Conservation (phyloP, 2,888 invertebrate genomes). For the Macaria liturata region DNA sequence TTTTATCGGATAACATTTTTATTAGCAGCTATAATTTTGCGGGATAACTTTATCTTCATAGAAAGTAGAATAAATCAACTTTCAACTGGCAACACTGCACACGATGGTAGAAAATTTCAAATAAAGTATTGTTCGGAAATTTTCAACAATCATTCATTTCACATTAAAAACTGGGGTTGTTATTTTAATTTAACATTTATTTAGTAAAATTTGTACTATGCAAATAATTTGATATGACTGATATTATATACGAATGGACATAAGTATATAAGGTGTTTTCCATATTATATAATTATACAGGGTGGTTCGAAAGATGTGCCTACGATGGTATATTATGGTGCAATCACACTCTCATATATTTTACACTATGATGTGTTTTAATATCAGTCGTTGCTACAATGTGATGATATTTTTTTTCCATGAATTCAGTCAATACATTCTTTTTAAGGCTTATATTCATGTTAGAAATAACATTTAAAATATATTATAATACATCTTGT, state of each 20-base stretch:
- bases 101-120: conserved; percentile 21
- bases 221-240: conserved; percentile 59
- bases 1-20: conserved; percentile 60
- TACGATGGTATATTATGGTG: conserved; percentile 26
- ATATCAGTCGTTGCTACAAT: conserved; percentile 33
- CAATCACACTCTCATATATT: conserved; percentile 23
- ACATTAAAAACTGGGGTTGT: conserved; percentile 8
- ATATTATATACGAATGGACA: conserved; percentile 44
- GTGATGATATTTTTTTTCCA: conserved; percentile 30
- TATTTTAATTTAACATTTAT: conserved; percentile 21
- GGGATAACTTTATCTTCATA: conserved; percentile 44
- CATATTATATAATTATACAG: no score
- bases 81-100: conserved; percentile 52
- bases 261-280: not conserved
- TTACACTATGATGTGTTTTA: conserved; percentile 22
- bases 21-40: conserved; percentile 35
- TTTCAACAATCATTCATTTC: not conserved
- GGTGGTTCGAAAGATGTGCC: no score
- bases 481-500: conserved; percentile 3
- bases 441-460: conserved; percentile 22
- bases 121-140: not conserved
- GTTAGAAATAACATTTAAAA: conserved; percentile 1
- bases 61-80: conserved; percentile 25
- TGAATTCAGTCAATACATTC: conserved; percentile 34
- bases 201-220: conserved; percentile 54